A percentile compares a stretch with the other conserved stretches of the same genome.
Evolutionary conservation across 2,888 invertebrate genomes (phyloP).

Genomic region (Apamea sordens): DNA sequence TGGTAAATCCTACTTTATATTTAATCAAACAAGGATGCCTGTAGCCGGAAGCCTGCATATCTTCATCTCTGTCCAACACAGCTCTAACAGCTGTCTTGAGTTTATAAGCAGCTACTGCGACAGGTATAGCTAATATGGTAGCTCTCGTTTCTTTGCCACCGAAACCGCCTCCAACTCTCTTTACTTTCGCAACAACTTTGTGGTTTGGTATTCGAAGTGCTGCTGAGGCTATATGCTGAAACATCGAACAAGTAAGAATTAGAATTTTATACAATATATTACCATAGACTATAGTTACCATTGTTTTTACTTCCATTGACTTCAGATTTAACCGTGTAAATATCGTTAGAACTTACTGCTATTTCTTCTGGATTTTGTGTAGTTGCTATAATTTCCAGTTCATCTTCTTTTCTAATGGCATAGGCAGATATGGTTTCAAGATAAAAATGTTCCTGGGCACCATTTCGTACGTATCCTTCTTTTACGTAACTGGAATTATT

Average conservation of each 20-base stretch:
- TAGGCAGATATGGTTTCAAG: conserved; percentile 93
- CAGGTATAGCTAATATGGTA: conserved; percentile 91
- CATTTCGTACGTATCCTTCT: conserved; percentile 93
- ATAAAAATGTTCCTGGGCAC: conserved; percentile 97
- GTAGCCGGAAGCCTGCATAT: conserved; percentile 95
- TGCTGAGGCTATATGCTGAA: conserved; percentile 91
- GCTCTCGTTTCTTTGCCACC: conserved; percentile 96
- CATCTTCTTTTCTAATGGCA: conserved; percentile 94
- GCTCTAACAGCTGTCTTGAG: conserved; percentile 93
- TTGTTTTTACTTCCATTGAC: neutral
- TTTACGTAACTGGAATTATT: conserved; percentile 91
- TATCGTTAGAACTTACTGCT: conserved; percentile 84
- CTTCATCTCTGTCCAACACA: conserved; percentile 96
- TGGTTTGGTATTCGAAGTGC: conserved; percentile 92
- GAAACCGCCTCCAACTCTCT: conserved; percentile 96
- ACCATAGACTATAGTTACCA: neutral
- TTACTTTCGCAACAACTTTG: conserved; percentile 92
- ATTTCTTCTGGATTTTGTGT: conserved; percentile 95
- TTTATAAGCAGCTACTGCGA: conserved; percentile 94
- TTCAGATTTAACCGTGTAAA: neutral
- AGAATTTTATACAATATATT: neutral
- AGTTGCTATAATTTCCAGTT: conserved; percentile 95
- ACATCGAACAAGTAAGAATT: conserved; percentile 38
- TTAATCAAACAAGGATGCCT: conserved; percentile 94
- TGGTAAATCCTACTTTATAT: conserved; percentile 94